Conservation (phyloP, 2,113 vertebrate species). For the Leucoraja erinaceus region DNA sequence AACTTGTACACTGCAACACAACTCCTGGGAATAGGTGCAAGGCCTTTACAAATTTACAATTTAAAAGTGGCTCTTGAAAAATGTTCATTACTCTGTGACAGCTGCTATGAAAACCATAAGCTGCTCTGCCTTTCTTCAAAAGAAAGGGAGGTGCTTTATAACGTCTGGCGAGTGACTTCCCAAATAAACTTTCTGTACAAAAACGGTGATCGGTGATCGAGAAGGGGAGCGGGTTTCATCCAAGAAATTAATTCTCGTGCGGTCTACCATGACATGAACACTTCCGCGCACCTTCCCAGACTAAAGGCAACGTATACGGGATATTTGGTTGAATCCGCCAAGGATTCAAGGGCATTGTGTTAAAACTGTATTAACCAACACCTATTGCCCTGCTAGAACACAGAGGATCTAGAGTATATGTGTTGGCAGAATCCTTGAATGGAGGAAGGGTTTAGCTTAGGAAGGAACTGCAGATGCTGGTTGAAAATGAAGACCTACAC, state of each 20-base stretch:
- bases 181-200: background rate
- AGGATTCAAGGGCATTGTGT: no score
- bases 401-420: no score
- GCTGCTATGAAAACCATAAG: slow-evolving; percentile 8
- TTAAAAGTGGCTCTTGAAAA: slow-evolving; percentile 35
- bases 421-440: no score
- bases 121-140: background rate
- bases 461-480: no score
- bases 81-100: slow-evolving; percentile 30
- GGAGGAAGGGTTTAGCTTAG: no score
- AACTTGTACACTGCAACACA: slow-evolving; percentile 23
- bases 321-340: no score
- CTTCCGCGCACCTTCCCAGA: background rate
- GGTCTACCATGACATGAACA: no score
- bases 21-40: slow-evolving; percentile 37
- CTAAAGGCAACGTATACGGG: background rate
- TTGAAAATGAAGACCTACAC: no score
- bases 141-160: background rate
- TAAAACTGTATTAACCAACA: no score
- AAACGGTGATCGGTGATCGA: background rate
- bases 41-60: slow-evolving; percentile 29
- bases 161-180: background rate
- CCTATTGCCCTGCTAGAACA: no score
- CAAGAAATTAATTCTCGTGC: background rate
- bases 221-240: background rate